Evolutionary conservation across 2,888 invertebrate species (phyloP), one percentile per base, ranked within the genome.

Genomic region (Dasysyrphus tricinctus): DNA sequence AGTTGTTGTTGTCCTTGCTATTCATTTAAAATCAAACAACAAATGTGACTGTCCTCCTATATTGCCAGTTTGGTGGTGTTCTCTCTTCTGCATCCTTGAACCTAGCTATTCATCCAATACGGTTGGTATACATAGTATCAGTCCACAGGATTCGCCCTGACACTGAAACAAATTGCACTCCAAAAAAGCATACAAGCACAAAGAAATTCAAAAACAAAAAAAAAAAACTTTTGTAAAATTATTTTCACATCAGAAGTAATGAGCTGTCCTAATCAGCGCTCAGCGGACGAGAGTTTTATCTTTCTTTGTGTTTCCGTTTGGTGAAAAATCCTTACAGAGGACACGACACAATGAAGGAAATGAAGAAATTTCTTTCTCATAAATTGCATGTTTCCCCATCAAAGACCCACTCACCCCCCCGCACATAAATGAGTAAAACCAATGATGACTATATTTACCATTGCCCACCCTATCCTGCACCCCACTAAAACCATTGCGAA

Each of bases 181-280:
- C 67, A 42, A 70, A 57, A 57, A 24, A 61, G 24, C 24, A 34
- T 51, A 51, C 9, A 56, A 59, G 67, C 11, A 65, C 47, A 67
- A 19, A 34, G 19, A 49, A 67, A 67, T 16, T 6, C 32, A 37
- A 42, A 70, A n/a, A 56, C 32, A 11, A 37, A 3, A 49, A 47
- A 14, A 47, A 32, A 42, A 39, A 2, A 72, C 11, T 63, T 7
- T 54, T 69, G 79, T 61, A 61, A 74, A 77, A 77, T 80, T 72
- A 77, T 81, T 81, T 85, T 81, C 69, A 34, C 63, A 74, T 78
- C 77, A 67, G n/a, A 77, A 80, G 85, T 85, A 85, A 85, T 85
- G 80, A 85, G 85, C 85, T 85, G 81, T 85, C 85, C 81, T 85
- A 85, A 85, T 85, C 85, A 85, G 85, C 51, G 63, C 47, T 42